Percentiles rank a stretch among this genome's conserved stretches.
Conservation (phyloP, 2,888 invertebrate species). For the Marasmarcha lunaedactyla region DNA sequence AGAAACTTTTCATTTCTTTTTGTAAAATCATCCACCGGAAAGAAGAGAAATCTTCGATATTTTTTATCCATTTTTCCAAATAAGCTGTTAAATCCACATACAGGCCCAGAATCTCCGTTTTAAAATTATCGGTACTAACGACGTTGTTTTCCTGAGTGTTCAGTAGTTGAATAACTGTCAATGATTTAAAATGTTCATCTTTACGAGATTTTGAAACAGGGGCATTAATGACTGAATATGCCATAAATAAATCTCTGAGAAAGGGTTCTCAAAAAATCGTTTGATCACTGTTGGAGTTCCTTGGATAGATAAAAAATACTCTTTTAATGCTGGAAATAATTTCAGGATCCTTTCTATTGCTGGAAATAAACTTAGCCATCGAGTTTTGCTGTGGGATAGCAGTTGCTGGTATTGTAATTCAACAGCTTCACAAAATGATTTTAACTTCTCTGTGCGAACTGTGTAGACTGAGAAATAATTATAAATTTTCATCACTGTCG, state of each 20-base stretch:
- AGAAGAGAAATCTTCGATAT: slow-evolving; percentile 5
- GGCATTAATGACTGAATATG: slow-evolving; percentile 6
- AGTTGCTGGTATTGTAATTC: slow-evolving; percentile 18
- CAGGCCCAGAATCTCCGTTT: neutral
- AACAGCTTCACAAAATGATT: slow-evolving; percentile 12
- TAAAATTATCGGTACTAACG: slow-evolving; percentile 3
- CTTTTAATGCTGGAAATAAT: slow-evolving; percentile 18
- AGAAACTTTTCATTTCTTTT: slow-evolving; percentile 8
- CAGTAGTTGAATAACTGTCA: slow-evolving; percentile 7
- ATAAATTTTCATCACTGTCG: slow-evolving; percentile 13
- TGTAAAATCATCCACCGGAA: slow-evolving; percentile 6
- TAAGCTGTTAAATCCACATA: slow-evolving; percentile 7
- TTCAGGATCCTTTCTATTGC: slow-evolving; percentile 22
- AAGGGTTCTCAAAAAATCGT: slow-evolving; percentile 6
- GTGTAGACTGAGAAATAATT: slow-evolving; percentile 18
- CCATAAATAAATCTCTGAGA: slow-evolving; percentile 7
- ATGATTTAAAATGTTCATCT: slow-evolving; percentile 7
- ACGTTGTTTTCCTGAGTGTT: slow-evolving; percentile 2
- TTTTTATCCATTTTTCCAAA: slow-evolving; percentile 6
- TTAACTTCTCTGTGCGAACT: slow-evolving; percentile 17
- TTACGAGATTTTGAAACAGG: slow-evolving; percentile 2
- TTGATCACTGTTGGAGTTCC: slow-evolving; percentile 7
- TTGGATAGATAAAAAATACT: slow-evolving; percentile 1
- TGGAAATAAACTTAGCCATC: slow-evolving; percentile 20
- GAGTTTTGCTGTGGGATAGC: slow-evolving; percentile 18